Conservation (phyloP, 2,113 vertebrate species). For the Cacatua alba region DNA sequence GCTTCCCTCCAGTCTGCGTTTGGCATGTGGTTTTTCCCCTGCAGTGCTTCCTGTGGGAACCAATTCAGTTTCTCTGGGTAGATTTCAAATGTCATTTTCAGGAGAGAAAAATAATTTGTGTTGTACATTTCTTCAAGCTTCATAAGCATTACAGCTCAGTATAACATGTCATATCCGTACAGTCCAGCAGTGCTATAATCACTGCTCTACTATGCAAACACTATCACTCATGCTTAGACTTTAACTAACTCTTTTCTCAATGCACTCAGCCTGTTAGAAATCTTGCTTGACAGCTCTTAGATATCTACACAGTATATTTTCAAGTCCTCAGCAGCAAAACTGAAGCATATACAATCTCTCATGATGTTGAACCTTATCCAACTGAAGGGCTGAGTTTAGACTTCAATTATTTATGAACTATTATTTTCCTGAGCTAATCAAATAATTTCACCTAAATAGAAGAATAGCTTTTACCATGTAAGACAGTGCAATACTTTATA, state of each 20-base stretch:
- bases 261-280: conserved; percentile 44
- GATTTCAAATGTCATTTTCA: conserved; percentile 51
- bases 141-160: conserved; percentile 33
- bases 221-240: conserved; percentile 45
- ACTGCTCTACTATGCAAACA: conserved; percentile 60
- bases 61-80: conserved; percentile 29
- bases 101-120: conserved; percentile 52
- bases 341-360: conserved; percentile 13
- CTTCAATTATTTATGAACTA: conserved; percentile 51
- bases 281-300: conserved; percentile 55
- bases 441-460: conserved; percentile 44
- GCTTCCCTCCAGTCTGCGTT: neutral
- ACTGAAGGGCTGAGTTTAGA: neutral
- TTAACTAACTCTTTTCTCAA: conserved; percentile 56
- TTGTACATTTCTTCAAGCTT: conserved; percentile 41
- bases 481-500: neutral
- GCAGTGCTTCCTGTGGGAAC: conserved; percentile 2
- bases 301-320: conserved; percentile 31
- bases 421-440: conserved; percentile 37
- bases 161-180: conserved; percentile 46
- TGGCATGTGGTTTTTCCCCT: neutral
- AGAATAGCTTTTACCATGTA: neutral
- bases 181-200: conserved; percentile 55
- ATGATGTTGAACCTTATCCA: neutral
- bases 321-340: conserved; percentile 50